These are phyloP conservation scores for Phyllotreta striolata DNA, from an alignment of 2,888 invertebrate species.

Conservation along the genomic window DNA sequence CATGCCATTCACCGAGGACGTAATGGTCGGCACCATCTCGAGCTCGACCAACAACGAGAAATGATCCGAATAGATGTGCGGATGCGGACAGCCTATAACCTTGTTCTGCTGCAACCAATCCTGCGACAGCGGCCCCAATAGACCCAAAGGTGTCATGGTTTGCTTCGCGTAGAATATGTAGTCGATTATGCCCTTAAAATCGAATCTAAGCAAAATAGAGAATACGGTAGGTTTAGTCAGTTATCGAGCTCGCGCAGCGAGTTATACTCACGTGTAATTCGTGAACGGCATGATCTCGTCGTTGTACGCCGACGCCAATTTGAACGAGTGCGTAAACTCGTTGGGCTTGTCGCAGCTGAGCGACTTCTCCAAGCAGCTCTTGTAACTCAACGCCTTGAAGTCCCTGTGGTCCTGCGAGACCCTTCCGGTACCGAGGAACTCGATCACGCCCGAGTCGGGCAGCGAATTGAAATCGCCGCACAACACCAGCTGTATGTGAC, in stretches of 20 bases:
- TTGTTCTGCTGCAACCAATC: constrained; percentile 96
- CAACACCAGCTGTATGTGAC: constrained; percentile 79
- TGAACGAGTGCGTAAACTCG: constrained; percentile 96
- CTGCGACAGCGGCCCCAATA: constrained; percentile 92
- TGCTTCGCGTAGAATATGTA: constrained; percentile 98
- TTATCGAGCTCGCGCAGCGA: neutral
- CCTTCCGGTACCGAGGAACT: constrained; percentile 90
- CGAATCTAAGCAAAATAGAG: constrained; percentile 75
- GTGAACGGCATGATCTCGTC: constrained; percentile 97
- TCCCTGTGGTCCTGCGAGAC: constrained; percentile 93
- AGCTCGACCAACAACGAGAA: constrained; percentile 91
- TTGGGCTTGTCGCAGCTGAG: constrained; percentile 83
- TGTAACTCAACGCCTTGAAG: constrained; percentile 95
- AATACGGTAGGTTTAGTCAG: too few relatives aligned
- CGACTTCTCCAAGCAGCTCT: constrained; percentile 88
- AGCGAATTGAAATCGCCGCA: constrained; percentile 99
- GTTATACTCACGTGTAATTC: constrained; percentile 88
- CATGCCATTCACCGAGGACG: constrained; percentile 78
- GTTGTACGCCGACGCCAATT: constrained; percentile 93
- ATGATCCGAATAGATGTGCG: constrained; percentile 96
- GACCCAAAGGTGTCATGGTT: constrained; percentile 93
- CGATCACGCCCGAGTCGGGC: constrained; percentile 97
- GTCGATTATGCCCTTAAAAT: constrained; percentile 99
- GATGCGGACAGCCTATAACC: constrained; percentile 97
- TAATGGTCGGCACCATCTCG: constrained; percentile 84